phyloP scores from a whole-genome alignment of 2,888 invertebrate genomes.

The Phengaris arion region DNA sequence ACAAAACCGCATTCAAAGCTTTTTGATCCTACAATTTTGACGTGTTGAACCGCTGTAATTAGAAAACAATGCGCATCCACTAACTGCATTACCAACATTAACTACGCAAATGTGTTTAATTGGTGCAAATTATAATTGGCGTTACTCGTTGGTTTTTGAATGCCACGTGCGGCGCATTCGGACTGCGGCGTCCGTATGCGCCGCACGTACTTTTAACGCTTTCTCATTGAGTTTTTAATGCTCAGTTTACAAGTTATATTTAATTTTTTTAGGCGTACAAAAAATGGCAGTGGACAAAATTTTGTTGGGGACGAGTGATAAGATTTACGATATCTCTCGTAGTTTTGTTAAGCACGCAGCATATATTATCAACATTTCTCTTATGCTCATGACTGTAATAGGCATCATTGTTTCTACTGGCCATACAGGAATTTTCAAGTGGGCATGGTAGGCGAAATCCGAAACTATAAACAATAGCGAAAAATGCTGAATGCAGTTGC shows the following conservation, averaged over 20 bases:
- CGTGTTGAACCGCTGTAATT: conserved; percentile 9
- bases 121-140: conserved; percentile 61
- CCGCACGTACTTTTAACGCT: conserved; percentile 48
- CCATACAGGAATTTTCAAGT: no score
- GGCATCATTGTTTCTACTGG: no score
- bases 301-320: background rate
- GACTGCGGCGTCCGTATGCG: conserved; percentile 39
- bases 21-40: background rate
- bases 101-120: conserved; percentile 44
- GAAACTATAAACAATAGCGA: no score
- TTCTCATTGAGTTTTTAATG: conserved; percentile 59
- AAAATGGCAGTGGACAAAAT: background rate
- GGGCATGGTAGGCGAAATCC: no score
- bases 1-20: background rate
- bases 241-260: conserved; percentile 34
- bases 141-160: conserved; percentile 56
- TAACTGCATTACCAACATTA: conserved; percentile 30
- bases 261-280: conserved; percentile 22
- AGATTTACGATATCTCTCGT: no score
- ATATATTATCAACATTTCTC: background rate
- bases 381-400: no score
- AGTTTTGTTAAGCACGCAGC: background rate
- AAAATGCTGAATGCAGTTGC: no score
- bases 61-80: conserved; percentile 17
- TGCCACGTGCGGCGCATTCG: conserved; percentile 42